phyloP scores from a whole-genome alignment of 2,797 vertebrate species.

The Falco naumanni region DNA sequence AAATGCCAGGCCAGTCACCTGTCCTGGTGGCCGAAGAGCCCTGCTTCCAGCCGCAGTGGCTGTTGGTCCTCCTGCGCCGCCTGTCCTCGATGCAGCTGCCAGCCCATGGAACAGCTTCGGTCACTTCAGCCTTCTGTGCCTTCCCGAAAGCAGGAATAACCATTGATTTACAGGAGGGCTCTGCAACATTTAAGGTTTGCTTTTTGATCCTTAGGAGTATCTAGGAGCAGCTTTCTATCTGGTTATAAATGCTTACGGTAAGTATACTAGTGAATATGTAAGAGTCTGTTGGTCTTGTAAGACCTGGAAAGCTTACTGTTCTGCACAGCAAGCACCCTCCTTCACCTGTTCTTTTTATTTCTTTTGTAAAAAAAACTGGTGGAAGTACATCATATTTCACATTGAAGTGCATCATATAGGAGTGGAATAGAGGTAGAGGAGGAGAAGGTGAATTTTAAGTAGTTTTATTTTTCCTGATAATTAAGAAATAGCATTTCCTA shows the following conservation, averaged over 20 bases:
- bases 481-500: background rate
- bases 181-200: accelerated
- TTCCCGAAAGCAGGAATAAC: background rate
- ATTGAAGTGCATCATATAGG: background rate
- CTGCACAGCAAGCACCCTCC: background rate
- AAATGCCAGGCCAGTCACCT: accelerated
- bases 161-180: background rate
- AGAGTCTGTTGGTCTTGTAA: background rate
- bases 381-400: background rate
- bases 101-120: background rate
- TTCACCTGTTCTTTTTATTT: background rate
- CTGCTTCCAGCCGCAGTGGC: background rate
- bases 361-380: background rate
- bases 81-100: accelerated
- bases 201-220: background rate
- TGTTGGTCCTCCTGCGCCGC: accelerated
- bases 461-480: background rate
- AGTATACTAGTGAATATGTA: background rate
- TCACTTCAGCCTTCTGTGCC: background rate
- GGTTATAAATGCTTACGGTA: background rate
- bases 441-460: background rate
- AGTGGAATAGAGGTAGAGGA: background rate
- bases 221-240: background rate
- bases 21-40: background rate
- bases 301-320: background rate